Conservation (phyloP, 2,113 vertebrate species). For the Gadus macrocephalus region DNA sequence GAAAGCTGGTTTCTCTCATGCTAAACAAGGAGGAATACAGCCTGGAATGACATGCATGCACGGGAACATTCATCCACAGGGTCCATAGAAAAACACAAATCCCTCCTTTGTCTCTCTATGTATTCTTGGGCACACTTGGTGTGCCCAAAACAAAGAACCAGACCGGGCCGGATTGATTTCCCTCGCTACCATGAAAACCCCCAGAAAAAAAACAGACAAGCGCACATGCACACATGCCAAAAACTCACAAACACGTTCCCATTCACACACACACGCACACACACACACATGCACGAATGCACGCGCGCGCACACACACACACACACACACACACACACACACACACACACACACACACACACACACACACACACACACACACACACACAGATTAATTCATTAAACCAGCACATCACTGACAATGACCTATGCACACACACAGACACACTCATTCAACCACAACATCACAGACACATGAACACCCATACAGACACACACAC, state of each 20-base stretch:
- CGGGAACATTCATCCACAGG: slow-evolving; percentile 8
- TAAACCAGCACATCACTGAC: too few relatives aligned
- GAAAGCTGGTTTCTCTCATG: background rate
- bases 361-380: background rate
- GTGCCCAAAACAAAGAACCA: slow-evolving; percentile 68
- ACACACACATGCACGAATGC: slow-evolving; percentile 8
- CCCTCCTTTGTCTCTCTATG: slow-evolving; percentile 47
- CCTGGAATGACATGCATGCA: slow-evolving; percentile 21
- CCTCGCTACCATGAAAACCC: slow-evolving; percentile 48
- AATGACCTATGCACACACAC: too few relatives aligned
- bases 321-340: background rate
- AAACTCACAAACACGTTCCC: background rate
- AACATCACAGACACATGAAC: too few relatives aligned
- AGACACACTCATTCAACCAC: too few relatives aligned
- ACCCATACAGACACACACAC: too few relatives aligned
- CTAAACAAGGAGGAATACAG: slow-evolving; percentile 4
- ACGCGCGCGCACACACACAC: background rate
- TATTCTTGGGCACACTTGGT: slow-evolving; percentile 53
- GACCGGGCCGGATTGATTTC: slow-evolving; percentile 65
- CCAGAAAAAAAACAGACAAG: background rate
- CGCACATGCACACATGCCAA: background rate
- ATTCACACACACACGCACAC: background rate
- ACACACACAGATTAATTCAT: background rate
- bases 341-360: background rate
- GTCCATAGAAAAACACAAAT: slow-evolving; percentile 36